Evolutionary conservation across 2,888 invertebrate genomes (phyloP).

Genomic region (Melinopterus prodromus): DNA sequence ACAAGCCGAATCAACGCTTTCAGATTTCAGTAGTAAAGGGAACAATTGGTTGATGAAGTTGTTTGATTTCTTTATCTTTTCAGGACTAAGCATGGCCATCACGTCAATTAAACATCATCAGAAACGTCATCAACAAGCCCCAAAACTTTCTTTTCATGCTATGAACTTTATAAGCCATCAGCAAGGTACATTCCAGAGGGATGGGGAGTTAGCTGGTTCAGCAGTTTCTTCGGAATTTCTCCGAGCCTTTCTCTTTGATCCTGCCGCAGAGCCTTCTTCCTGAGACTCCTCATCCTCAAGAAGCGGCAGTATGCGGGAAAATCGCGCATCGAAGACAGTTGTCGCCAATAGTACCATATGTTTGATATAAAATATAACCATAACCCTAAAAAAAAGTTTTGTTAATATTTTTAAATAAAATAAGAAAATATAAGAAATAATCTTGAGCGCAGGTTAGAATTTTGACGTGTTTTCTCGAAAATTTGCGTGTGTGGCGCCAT

Average conservation of each 20-base stretch:
- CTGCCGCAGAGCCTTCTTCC: constrained; percentile 29
- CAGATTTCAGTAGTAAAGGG: not conserved
- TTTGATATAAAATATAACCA: constrained; percentile 32
- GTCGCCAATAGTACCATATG: constrained; percentile 31
- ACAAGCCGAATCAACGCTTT: too few species aligned
- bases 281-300: constrained; percentile 14
- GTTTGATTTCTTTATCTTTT: too few species aligned
- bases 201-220: constrained; percentile 22
- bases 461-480: not conserved
- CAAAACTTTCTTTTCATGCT: not conserved
- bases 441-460: not conserved
- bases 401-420: too few species aligned
- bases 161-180: constrained; percentile 19
- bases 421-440: not conserved
- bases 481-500: not conserved
- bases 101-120: not conserved
- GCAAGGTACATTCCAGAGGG: constrained; percentile 20
- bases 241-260: constrained; percentile 32
- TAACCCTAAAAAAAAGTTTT: constrained; percentile 20
- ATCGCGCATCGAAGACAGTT: constrained; percentile 17
- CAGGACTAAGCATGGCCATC: not conserved
- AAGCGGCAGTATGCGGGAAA: constrained; percentile 23
- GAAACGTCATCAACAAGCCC: not conserved
- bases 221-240: constrained; percentile 24
- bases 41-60: not conserved